Evolutionary conservation across 2,888 invertebrate species (phyloP), one percentile per base, ranked within the genome.

Genomic region (Carterocephalus palaemon): DNA sequence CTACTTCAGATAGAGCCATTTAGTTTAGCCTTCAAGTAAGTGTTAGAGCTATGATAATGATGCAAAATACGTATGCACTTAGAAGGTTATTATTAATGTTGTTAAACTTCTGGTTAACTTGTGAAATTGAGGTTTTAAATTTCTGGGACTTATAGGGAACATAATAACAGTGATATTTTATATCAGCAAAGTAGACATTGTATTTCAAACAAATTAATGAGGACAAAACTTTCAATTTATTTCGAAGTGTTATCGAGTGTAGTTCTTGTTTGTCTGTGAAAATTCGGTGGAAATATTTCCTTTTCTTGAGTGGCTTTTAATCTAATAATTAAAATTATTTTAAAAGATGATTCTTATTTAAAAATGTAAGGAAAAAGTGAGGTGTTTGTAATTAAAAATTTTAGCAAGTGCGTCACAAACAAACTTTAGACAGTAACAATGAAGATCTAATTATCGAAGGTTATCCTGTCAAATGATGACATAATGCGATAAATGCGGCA

Each of bases 11-110:
- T 45, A 52, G 34, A 39, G 48, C 10, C 22, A 40, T 31, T 13
- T 26, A 7, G 4, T 38, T 48, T 64, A 71, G 67, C 76, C 77
- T 76, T 75, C 73, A 59, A 70, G 56, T 61, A 71, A 63, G 65
- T 67, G 59, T 61, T 58, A 53, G 59, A 63, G 52, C 64, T 67
- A 60, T 62, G 68, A 64, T 66, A 66, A 60, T 62, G 68, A 64
- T 66, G 67, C 63, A 70, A 67, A n/a, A 39, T 55, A 43, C 31
- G 16, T 65, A 70, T 60, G 59, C 59, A 67, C 65, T 56, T 65
- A 64, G 63, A 73, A 71, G 73, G 76, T 74, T 77, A 76, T 73
- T 69, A n/a, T n/a, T 69, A 62, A 64, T 62, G 60, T 59, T 66
- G 61, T 59, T 50, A 47, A n/a, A n/a, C n/a, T n/a, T n/a, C n/a